Base-by-base conservation (phyloP, 1,140 invertebrate species). In the Hylaeus volcanicus region DNA sequence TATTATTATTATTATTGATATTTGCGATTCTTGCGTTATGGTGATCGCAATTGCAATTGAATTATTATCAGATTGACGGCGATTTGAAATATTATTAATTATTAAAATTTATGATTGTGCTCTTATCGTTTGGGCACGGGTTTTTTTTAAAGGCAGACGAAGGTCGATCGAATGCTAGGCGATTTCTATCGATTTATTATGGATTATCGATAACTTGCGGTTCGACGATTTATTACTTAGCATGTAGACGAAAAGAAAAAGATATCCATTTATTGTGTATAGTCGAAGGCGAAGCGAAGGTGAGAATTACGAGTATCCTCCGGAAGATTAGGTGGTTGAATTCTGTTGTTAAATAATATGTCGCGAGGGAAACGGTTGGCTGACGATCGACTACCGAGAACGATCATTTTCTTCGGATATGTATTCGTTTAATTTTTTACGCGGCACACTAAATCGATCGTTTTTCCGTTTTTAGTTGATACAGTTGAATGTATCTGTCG, bases 271-370 rank as follows among this genome's bases (percentile, higher is more conserved):
- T 90, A 89, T 91, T 91, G 90, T 91, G 90, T 91, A 91, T 91
- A 87, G 86, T 88, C 74, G 81, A 85, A 75, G 66, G 63, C 76
- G 74, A 88, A 74, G 65, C 83, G 75, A 88, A 88, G 79, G 78
- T 79, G 84, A 77, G 61, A 83, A 83, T 83, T 82, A 85, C 48
- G 83, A 79, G 83, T 88, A 88, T 89, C 86, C 84, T 89, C 79
- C 83, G 78, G 86, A 88, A 79, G 88, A 92, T 92, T 92, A 91
- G 88, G 86, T 88, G 91, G 86, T 92, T 92, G 91, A 88, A 92
- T 87, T 89, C 82, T 91, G 89, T 92, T 93, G 91, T 93, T 93
- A 91, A 92, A 92, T 89, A 91, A 92, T 89, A 92, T 90, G 89
- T 91, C 89, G 90, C 90, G 80, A 86, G 88, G 78, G 85, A 84